Evolutionary conservation across 2,888 invertebrate genomes (phyloP).

Genomic region (Nebria salina): DNA sequence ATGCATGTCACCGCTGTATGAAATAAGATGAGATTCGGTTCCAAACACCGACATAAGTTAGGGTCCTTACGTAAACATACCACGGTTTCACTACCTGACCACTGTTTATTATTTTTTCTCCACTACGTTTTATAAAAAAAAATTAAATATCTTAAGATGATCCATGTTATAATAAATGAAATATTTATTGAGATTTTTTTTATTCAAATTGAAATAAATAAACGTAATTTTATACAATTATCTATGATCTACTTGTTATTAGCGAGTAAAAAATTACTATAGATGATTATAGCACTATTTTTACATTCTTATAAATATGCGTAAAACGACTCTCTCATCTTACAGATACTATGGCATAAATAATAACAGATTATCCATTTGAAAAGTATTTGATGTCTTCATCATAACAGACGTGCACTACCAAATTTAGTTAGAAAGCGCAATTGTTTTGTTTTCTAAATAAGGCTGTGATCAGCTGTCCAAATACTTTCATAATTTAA

Average conservation of each 20-base stretch:
- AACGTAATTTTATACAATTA: too few relatives aligned
- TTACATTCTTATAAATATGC: too few relatives aligned
- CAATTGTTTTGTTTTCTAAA: neutral
- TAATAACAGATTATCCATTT: neutral
- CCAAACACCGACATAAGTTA: neutral
- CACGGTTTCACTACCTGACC: neutral
- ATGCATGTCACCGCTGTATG: neutral
- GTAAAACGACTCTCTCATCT: too few relatives aligned
- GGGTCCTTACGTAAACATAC: neutral
- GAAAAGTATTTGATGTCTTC: neutral
- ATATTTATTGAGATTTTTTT: neutral
- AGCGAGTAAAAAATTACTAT: too few relatives aligned
- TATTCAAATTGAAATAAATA: neutral
- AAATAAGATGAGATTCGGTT: neutral
- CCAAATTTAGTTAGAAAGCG: constrained; percentile 1
- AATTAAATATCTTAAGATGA: too few relatives aligned
- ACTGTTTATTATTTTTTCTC: neutral
- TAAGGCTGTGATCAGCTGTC: neutral
- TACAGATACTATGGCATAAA: neutral
- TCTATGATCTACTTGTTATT: too few relatives aligned
- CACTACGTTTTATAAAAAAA: neutral
- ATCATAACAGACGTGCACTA: neutral
- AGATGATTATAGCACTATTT: too few relatives aligned
- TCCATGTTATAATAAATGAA: neutral
- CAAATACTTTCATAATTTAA: neutral